Evolutionary conservation across 2,797 vertebrate species (phyloP), one percentile per base, ranked within the genome.

Genomic region (Muscicapa comitata): DNA sequence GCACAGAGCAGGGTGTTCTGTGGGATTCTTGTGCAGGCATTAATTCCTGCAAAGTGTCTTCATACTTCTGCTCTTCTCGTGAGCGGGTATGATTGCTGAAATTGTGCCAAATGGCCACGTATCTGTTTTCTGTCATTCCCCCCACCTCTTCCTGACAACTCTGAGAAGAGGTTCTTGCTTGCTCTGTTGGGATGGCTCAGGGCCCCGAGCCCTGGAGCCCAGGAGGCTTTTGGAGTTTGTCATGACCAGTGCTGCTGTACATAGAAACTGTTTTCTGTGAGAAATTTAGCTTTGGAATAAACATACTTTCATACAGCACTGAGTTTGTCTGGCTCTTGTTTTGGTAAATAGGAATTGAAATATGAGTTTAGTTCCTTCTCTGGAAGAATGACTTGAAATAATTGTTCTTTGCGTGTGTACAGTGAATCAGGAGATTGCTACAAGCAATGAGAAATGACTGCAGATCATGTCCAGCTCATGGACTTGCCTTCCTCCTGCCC

Each of bases 221-320:
- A 26, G 59, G 40, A 76, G 35, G 24, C 81, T 90, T 53, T 61
- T 66, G 48, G 42, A 89, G 48, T 73, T 76, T 29, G 7, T 77
- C 43, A 66, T 35, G 35, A 47, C 45, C 2, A 29, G 9, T 75
- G 65, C 53, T 87, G 72, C 48, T 90, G 14, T 88, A 84, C 48
- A 88, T 15, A 75, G 54, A 47, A 33, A 9, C 4, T 40, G 45
- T 80, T 96, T 92, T 79, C 38, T 81, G 55, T 73, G 50, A 73
- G 55, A 80, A 80, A 79, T 55, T 73, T 31, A 75, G n/a, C 74
- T 92, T 93, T 79, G 73, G 40, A 95, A 95, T 96, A 97, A 96
- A 97, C 10, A 19, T 12, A 33, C 42, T 82, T 93, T 85, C 3
- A 20, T 62, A 77, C 45, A 77, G n/a, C 59, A 51, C 29, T 40